phyloP scores from a whole-genome alignment of 1,140 invertebrate species.

The Metaphire vulgaris region DNA sequence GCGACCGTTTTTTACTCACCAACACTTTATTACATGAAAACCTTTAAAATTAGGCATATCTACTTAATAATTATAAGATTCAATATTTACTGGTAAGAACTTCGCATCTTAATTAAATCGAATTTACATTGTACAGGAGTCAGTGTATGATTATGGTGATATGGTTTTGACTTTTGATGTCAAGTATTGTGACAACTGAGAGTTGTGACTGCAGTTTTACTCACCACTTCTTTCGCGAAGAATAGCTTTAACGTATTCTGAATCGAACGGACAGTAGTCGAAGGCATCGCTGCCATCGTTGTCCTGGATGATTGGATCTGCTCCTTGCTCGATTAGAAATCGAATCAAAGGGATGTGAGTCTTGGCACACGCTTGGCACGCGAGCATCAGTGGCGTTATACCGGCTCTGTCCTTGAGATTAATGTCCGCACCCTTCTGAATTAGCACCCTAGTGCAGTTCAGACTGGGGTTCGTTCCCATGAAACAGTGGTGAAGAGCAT shows the following conservation, averaged over 20 bases:
- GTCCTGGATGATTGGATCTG: constrained; percentile 31
- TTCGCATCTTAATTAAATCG: too few relatives aligned
- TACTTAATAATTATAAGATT: too few relatives aligned
- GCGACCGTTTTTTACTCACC: too few relatives aligned
- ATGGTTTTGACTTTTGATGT: too few relatives aligned
- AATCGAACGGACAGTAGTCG: constrained; percentile 29
- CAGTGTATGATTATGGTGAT: too few relatives aligned
- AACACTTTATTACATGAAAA: too few relatives aligned
- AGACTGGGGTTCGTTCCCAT: constrained; percentile 23
- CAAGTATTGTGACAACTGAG: too few relatives aligned
- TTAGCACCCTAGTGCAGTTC: constrained; percentile 14
- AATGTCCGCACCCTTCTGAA: constrained; percentile 18
- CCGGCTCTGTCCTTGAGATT: constrained; percentile 26
- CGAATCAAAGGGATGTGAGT: constrained; percentile 23
- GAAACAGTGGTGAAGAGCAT: constrained; percentile 32
- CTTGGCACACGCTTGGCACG: constrained; percentile 23
- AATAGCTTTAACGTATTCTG: constrained; percentile 25
- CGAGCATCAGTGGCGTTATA: constrained; percentile 32
- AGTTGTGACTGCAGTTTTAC: too few relatives aligned
- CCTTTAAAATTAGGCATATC: too few relatives aligned
- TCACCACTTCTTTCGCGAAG: constrained; percentile 20
- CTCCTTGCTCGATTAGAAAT: constrained; percentile 31
- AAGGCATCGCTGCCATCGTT: constrained; percentile 28
- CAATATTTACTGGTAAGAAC: too few relatives aligned
- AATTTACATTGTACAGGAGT: too few relatives aligned